Percentiles rank a stretch among this genome's conserved stretches.
phyloP scores from a whole-genome alignment of 2,797 vertebrate genomes.

The Gymnothorax javanicus region DNA sequence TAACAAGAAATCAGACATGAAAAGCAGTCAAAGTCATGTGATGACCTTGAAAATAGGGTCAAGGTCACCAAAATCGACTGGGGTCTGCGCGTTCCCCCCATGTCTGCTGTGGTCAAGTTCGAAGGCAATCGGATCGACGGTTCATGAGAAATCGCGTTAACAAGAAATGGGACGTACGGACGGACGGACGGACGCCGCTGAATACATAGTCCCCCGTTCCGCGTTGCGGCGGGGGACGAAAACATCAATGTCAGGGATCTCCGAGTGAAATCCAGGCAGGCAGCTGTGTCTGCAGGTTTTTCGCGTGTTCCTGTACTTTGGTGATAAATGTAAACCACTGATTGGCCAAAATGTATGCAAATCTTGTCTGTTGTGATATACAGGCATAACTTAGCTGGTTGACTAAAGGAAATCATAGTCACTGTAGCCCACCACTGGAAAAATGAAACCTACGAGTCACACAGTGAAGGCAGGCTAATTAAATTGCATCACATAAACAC shows the following conservation, averaged over 20 bases:
- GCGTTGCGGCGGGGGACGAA: too few relatives aligned
- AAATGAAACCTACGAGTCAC: not conserved
- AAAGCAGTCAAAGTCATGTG: too few relatives aligned
- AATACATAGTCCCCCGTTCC: too few relatives aligned
- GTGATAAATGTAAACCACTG: not conserved
- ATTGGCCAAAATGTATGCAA: not conserved
- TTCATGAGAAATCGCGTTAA: too few relatives aligned
- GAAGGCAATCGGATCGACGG: too few relatives aligned
- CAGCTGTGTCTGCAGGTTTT: not conserved
- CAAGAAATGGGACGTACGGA: too few relatives aligned
- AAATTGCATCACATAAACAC: not conserved
- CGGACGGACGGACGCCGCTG: too few relatives aligned
- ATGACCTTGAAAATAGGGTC: too few relatives aligned
- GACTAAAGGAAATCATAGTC: not conserved
- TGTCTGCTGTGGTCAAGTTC: too few relatives aligned
- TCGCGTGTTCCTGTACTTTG: not conserved
- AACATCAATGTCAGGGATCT: not conserved
- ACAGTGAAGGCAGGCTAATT: not conserved
- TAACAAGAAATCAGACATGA: too few relatives aligned
- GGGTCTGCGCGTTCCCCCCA: too few relatives aligned
- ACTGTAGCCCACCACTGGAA: not conserved
- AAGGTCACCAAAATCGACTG: too few relatives aligned
- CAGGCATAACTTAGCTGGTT: not conserved
- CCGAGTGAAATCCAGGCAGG: not conserved
- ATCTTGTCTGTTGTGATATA: not conserved